phyloP scores from a whole-genome alignment of 2,888 invertebrate genomes.

The Muscina levida region DNA sequence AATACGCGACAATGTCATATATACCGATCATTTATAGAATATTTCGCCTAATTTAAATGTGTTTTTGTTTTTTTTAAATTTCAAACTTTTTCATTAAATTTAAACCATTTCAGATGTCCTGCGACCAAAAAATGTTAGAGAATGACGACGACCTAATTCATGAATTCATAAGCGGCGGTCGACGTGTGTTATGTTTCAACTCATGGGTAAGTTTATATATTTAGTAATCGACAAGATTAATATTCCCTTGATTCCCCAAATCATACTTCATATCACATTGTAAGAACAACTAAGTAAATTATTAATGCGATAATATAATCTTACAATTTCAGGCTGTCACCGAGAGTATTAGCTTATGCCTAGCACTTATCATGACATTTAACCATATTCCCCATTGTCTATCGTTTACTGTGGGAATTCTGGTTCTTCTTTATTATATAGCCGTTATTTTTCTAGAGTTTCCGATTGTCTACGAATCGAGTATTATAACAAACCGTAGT shows the following conservation, averaged over 20 bases:
- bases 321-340: conserved; percentile 79
- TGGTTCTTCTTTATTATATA: conserved; percentile 85
- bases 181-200: conserved; percentile 72
- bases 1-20: too few relatives aligned
- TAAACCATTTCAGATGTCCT: conserved; percentile 30
- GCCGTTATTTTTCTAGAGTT: conserved; percentile 85
- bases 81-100: too few relatives aligned
- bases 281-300: too few relatives aligned
- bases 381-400: conserved; percentile 90
- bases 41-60: conserved; percentile 15
- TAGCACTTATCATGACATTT: conserved; percentile 88
- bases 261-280: too few relatives aligned
- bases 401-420: conserved; percentile 86
- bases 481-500: conserved; percentile 86
- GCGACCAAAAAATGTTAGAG: conserved; percentile 65
- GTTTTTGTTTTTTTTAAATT: not conserved
- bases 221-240: too few relatives aligned
- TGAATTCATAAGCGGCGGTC: conserved; percentile 18
- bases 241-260: too few relatives aligned
- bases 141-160: conserved; percentile 25
- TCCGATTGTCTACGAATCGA: conserved; percentile 81
- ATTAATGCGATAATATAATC: too few relatives aligned
- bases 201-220: conserved; percentile 75
- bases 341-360: conserved; percentile 81
- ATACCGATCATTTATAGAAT: too few relatives aligned